Percentiles rank a stretch among this genome's conserved stretches.
Conservation (phyloP, 2,113 vertebrate species). For the Candoia aspera region DNA sequence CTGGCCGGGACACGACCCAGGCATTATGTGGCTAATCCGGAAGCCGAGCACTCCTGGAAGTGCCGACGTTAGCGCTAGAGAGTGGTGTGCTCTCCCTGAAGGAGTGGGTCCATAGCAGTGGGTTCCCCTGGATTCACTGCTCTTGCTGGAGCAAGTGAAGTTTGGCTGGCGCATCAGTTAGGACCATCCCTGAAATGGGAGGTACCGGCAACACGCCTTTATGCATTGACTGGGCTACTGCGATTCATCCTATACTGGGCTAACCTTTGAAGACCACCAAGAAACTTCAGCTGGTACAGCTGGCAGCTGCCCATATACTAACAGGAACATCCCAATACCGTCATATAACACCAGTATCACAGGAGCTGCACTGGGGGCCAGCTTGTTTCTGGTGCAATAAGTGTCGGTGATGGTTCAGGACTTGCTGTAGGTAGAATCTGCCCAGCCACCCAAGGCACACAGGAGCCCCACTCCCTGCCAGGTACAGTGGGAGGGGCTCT, state of each 20-base stretch:
- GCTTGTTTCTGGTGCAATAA: neutral
- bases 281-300: neutral
- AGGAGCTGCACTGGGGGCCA: neutral
- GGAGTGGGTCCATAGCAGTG: neutral
- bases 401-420: neutral
- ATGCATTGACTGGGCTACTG: neutral
- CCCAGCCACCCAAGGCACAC: neutral
- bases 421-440: neutral
- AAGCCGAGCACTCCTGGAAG: neutral
- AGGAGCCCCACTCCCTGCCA: neutral
- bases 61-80: neutral
- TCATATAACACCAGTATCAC: neutral
- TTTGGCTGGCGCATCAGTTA: too few species aligned
- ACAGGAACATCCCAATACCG: too few species aligned
- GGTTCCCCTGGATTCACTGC: too few species aligned
- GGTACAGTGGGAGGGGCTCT: neutral
- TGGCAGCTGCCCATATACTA: neutral
- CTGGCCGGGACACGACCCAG: too few species aligned
- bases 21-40: neutral
- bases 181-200: too few species aligned
- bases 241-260: neutral
- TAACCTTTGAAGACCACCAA: neutral
- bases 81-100: neutral
- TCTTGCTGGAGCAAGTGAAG: too few species aligned
- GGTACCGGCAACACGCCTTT: neutral